Evolutionary conservation across 2,113 vertebrate species (phyloP).

Genomic region (Furnarius figulus): DNA sequence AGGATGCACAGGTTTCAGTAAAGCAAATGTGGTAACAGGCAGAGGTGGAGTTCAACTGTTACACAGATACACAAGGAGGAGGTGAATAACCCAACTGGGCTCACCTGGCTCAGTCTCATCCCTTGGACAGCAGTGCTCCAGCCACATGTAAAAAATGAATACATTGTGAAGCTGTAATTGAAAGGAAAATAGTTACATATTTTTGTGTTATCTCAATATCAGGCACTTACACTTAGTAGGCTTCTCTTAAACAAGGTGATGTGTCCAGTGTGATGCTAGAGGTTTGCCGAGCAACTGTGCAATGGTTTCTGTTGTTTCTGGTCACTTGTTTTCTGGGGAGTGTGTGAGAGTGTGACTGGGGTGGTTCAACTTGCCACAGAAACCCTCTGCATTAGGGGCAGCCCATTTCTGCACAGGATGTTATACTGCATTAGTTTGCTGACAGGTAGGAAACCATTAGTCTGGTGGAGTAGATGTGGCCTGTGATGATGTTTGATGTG

Average conservation of each 20-base stretch:
- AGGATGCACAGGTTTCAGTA: background rate
- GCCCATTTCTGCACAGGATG: background rate
- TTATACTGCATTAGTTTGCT: background rate
- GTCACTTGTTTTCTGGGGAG: background rate
- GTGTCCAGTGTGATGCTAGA: background rate
- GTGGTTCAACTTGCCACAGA: background rate
- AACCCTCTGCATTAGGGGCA: background rate
- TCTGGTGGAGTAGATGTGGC: background rate
- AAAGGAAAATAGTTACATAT: background rate
- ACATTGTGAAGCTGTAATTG: background rate
- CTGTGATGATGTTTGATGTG: background rate
- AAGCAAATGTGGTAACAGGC: background rate
- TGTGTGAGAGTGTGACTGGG: fast-evolving
- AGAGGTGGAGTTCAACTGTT: background rate
- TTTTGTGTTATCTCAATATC: background rate
- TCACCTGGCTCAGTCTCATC: background rate
- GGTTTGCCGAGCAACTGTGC: background rate
- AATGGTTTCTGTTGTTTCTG: background rate
- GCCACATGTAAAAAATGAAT: background rate
- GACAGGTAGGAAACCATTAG: background rate
- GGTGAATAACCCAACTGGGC: fast-evolving
- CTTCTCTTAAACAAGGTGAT: background rate
- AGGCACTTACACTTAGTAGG: background rate
- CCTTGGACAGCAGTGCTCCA: background rate
- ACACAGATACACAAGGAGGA: background rate